Percentiles rank a stretch among this genome's conserved stretches.
phyloP scores from a whole-genome alignment of 2,797 vertebrate genomes.

The Sebastes matsubarae region DNA sequence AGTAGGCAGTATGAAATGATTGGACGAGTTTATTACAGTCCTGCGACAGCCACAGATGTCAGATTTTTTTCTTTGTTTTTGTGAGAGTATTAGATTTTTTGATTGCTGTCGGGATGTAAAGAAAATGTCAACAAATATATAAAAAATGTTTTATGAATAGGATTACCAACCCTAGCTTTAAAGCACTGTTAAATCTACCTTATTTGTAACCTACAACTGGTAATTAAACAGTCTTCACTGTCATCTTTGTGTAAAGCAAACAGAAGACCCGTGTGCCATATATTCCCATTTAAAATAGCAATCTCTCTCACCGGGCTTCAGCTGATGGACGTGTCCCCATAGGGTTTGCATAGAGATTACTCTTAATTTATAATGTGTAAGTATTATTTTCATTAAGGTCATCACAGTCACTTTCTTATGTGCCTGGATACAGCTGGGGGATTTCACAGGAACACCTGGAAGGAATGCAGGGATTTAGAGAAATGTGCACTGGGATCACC shows the following conservation, averaged over 20 bases:
- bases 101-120: not conserved
- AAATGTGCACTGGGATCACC: conserved; percentile 40
- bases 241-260: conserved; percentile 63
- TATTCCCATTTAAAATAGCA: conserved; percentile 56
- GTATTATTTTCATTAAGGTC: conserved; percentile 72
- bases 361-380: conserved; percentile 74
- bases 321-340: conserved; percentile 72
- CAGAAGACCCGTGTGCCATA: conserved; percentile 20
- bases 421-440: conserved; percentile 56
- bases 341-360: conserved; percentile 66
- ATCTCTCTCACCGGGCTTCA: conserved; percentile 57
- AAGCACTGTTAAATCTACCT: not conserved
- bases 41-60: too few species aligned
- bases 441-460: conserved; percentile 65
- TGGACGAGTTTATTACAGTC: too few species aligned
- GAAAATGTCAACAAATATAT: not conserved
- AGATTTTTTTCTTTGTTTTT: not conserved
- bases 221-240: conserved; percentile 51
- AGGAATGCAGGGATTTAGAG: conserved; percentile 55
- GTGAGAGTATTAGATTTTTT: not conserved
- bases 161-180: not conserved
- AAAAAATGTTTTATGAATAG: not conserved
- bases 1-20: too few species aligned
- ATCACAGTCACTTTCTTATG: conserved; percentile 37
- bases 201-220: not conserved